A percentile compares a stretch with the other conserved stretches of the same genome.
Evolutionary conservation across 1,140 invertebrate genomes (phyloP).

Genomic region (Drosophila ercepeae): DNA sequence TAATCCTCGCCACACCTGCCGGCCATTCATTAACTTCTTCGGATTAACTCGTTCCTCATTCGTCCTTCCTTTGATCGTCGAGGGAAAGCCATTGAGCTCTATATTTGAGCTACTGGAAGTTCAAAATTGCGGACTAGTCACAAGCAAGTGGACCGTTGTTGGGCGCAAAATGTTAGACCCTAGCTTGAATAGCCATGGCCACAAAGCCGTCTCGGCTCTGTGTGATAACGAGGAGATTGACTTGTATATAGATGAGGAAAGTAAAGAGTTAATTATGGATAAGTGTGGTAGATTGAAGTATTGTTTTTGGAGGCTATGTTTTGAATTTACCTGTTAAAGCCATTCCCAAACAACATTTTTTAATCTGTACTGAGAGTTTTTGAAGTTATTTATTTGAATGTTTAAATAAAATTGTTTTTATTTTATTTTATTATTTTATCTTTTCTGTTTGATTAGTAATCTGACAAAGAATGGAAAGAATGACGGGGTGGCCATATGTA

Average conservation of each 20-base stretch:
- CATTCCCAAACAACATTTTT: too few species aligned
- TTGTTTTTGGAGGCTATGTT: constrained; percentile 38
- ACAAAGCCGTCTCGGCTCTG: constrained; percentile 15
- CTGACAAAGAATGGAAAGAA: too few species aligned
- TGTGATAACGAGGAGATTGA: constrained; percentile 27
- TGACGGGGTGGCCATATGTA: too few species aligned
- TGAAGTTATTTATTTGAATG: background rate
- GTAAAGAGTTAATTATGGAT: constrained; percentile 12
- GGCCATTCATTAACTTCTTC: constrained; percentile 34
- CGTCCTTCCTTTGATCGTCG: constrained; percentile 25
- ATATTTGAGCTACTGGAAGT: constrained; percentile 37
- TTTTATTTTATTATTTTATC: too few species aligned
- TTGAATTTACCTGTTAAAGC: constrained; percentile 8
- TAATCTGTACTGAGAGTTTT: background rate
- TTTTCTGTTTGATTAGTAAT: too few species aligned
- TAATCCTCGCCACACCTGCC: constrained; percentile 14
- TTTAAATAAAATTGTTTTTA: background rate
- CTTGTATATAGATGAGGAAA: constrained; percentile 34
- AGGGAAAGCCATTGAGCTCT: constrained; percentile 14
- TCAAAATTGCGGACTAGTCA: constrained; percentile 34
- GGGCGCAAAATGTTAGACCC: constrained; percentile 7
- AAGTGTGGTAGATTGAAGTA: constrained; percentile 27
- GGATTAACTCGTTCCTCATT: constrained; percentile 8
- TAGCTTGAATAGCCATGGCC: background rate
- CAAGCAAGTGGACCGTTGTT: constrained; percentile 32